Percentiles rank a stretch among this genome's conserved stretches.
phyloP scores from a whole-genome alignment of 2,888 invertebrate species.

The Suillia variegata region DNA sequence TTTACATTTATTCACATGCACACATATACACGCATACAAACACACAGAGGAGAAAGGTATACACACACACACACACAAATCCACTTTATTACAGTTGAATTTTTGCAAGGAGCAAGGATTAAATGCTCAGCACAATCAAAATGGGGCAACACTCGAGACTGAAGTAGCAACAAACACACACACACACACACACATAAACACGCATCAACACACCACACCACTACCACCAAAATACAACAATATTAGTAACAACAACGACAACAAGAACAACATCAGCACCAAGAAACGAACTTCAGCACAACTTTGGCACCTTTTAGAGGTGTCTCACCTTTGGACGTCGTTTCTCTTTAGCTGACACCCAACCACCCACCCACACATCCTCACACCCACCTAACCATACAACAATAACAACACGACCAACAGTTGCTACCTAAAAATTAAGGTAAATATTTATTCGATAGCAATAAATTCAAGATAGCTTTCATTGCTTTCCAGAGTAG shows the following conservation, averaged over 20 bases:
- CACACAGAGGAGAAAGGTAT: no score
- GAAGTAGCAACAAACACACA: neutral
- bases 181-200: neutral
- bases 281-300: neutral
- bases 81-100: slow-evolving; percentile 5
- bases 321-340: no score
- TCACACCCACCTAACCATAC: no score
- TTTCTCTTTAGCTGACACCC: neutral
- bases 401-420: no score
- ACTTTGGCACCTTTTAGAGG: slow-evolving; percentile 4
- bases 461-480: slow-evolving; percentile 6
- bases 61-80: neutral
- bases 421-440: slow-evolving; percentile 1
- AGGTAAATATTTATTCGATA: slow-evolving; percentile 2
- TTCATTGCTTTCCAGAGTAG: neutral
- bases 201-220: neutral
- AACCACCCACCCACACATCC: no score
- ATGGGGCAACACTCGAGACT: neutral
- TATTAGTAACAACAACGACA: neutral
- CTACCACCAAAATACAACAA: no score
- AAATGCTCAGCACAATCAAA: neutral
- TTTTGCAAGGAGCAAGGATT: neutral
- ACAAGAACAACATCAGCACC: neutral
- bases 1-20: neutral
- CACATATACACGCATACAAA: neutral